Conservation (phyloP, 2,797 vertebrate species). For the Monodelphis domestica region DNA sequence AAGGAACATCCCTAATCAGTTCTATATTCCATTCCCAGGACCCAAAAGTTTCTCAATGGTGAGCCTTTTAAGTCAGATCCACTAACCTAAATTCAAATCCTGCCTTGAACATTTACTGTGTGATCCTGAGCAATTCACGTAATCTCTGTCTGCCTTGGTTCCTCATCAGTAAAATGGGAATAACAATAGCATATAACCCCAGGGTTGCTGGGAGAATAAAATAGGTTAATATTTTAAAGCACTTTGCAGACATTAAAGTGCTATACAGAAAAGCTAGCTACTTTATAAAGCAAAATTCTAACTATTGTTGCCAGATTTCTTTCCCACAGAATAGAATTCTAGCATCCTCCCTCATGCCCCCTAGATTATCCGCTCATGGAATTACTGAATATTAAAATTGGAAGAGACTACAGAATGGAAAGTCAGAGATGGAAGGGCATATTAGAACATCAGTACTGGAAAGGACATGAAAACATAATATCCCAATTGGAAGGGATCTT, state of each 20-base stretch:
- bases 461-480: background rate
- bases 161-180: constrained; percentile 5
- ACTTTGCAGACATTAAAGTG: background rate
- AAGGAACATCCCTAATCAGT: background rate
- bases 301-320: background rate
- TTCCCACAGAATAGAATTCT: background rate
- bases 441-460: background rate
- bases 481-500: background rate
- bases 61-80: background rate
- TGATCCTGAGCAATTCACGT: constrained; percentile 13
- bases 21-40: constrained; percentile 3
- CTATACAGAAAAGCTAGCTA: background rate
- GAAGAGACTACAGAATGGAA: background rate
- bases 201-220: background rate
- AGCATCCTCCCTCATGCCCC: background rate
- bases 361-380: background rate
- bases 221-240: background rate
- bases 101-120: background rate
- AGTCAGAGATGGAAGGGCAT: background rate
- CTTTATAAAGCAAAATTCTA: background rate
- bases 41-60: background rate
- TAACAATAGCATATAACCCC: background rate
- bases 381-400: background rate
- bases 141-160: constrained; percentile 18
- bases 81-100: background rate